Evolutionary conservation across 2,797 vertebrate genomes (phyloP).

Genomic region (Lepilemur ruficaudatus): DNA sequence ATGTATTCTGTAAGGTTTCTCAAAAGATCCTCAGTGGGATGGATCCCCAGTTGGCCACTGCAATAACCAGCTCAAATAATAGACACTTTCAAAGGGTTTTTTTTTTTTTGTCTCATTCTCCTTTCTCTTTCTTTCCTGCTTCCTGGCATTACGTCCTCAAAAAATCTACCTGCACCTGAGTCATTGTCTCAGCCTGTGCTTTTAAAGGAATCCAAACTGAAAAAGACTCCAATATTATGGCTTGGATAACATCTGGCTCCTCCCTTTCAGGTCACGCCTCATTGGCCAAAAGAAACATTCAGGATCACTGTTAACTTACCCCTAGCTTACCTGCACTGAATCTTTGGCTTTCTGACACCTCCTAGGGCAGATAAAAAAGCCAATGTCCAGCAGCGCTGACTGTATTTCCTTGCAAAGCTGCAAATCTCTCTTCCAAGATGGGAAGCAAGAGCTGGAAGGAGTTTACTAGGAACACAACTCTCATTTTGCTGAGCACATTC

Average conservation of each 20-base stretch:
- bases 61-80: background rate
- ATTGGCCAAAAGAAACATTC: background rate
- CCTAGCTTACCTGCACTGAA: background rate
- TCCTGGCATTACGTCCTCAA: background rate
- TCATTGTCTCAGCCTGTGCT: background rate
- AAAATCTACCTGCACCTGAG: background rate
- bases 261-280: background rate
- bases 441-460: background rate
- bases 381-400: background rate
- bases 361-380: background rate
- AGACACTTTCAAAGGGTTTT: background rate
- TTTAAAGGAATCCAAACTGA: background rate
- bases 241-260: too few species aligned
- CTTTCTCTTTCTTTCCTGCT: background rate
- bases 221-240: background rate
- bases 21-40: background rate
- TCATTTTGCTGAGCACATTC: background rate
- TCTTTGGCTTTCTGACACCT: background rate
- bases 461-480: background rate
- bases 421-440: background rate
- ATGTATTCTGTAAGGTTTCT: background rate
- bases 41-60: background rate
- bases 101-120: background rate
- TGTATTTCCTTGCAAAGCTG: background rate
- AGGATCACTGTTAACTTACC: background rate